phyloP scores from a whole-genome alignment of 2,888 invertebrate species.

The Melanophora roralis region DNA sequence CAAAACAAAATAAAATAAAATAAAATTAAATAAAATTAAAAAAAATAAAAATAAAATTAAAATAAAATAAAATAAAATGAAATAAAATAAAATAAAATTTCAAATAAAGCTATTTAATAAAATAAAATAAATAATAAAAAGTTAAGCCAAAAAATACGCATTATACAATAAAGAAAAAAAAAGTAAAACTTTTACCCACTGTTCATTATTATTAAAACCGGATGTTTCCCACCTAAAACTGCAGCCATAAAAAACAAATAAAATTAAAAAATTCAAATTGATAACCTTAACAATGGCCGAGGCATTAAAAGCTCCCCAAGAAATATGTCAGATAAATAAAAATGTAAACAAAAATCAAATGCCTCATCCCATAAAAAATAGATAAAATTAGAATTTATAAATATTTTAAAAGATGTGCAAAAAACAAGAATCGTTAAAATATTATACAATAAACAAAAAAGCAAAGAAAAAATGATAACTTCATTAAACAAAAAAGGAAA shows the following conservation, averaged over 20 bases:
- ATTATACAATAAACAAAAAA: neutral
- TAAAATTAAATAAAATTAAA: no score
- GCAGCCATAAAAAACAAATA: neutral
- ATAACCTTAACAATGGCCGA: neutral
- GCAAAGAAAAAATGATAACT: neutral
- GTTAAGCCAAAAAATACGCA: no score
- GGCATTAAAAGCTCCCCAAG: neutral
- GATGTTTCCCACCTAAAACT: neutral
- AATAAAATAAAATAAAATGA: no score
- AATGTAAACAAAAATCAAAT: slow-evolving; percentile 10
- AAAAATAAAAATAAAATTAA: no score
- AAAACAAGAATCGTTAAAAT: slow-evolving; percentile 10
- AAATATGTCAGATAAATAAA: neutral
- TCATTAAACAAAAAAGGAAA: neutral
- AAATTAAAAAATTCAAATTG: slow-evolving; percentile 21
- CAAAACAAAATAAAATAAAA: no score
- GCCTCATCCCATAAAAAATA: neutral
- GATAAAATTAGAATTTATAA: neutral
- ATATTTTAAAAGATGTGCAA: neutral
- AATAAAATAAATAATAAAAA: no score
- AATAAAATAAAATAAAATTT: no score
- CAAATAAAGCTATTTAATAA: no score
- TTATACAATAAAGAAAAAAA: no score
- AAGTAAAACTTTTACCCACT: neutral
- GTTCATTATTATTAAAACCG: neutral